phyloP scores from a whole-genome alignment of 2,113 vertebrate genomes.

The Sorex fumeus region DNA sequence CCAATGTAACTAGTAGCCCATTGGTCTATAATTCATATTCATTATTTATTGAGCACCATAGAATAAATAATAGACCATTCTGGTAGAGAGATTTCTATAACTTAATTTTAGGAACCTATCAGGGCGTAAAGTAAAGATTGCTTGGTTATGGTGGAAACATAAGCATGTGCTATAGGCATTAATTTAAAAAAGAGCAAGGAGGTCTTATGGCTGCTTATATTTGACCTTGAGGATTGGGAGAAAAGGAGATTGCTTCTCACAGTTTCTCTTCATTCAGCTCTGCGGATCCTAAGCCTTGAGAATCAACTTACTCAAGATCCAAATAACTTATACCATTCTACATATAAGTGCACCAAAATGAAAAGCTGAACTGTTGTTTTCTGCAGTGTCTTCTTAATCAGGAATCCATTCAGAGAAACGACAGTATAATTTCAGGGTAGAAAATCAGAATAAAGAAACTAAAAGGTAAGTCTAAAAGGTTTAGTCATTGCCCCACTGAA shows the following conservation, averaged over 20 bases:
- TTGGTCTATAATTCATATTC: constrained; percentile 15
- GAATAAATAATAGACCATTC: constrained; percentile 24
- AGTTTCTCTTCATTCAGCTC: constrained; percentile 6
- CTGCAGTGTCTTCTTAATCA: not conserved
- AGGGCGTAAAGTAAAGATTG: not conserved
- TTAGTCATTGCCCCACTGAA: constrained; percentile 12
- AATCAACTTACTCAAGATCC: not conserved
- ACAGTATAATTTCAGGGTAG: not conserved
- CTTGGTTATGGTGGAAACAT: constrained; percentile 6
- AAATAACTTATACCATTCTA: not conserved
- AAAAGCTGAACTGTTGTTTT: not conserved
- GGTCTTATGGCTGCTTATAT: not conserved
- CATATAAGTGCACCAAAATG: constrained; percentile 17
- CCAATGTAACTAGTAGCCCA: not conserved
- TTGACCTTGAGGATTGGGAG: not conserved
- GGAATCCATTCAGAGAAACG: constrained; percentile 7
- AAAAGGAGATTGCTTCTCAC: constrained; percentile 29
- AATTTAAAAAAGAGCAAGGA: not conserved
- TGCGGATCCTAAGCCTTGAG: constrained; percentile 6
- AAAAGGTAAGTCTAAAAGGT: not conserved
- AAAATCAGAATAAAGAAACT: constrained; percentile 17
- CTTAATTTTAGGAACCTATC: constrained; percentile 33
- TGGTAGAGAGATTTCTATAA: constrained; percentile 14
- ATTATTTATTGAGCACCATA: not conserved
- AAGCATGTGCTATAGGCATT: not conserved